Evolutionary conservation across 2,797 vertebrate genomes (phyloP).

Genomic region (Salmo trutta): DNA sequence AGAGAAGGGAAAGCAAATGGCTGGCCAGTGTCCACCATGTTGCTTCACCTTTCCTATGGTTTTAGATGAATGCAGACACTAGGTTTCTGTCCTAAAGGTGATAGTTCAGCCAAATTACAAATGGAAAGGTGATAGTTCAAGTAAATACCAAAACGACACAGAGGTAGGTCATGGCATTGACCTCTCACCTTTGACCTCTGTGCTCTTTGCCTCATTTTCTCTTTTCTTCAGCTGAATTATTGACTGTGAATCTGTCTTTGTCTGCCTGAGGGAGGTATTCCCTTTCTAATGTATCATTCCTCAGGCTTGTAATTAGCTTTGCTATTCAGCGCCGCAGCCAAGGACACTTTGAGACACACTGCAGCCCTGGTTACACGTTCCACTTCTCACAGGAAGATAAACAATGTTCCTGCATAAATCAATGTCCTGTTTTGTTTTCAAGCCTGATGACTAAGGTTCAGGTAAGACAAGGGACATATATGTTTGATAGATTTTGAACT

Average conservation of each 20-base stretch:
- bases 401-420: neutral
- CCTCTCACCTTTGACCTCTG: conserved; percentile 22
- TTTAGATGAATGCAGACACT: no score
- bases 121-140: neutral
- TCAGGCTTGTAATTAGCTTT: conserved; percentile 70
- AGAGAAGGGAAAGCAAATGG: no score
- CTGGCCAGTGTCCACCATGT: no score
- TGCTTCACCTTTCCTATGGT: no score
- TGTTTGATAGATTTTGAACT: neutral
- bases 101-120: neutral
- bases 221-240: conserved; percentile 56
- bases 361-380: neutral
- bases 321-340: conserved; percentile 54
- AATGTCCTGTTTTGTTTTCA: conserved; percentile 20
- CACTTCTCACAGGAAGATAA: conserved; percentile 5
- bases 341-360: conserved; percentile 43
- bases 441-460: neutral
- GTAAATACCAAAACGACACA: neutral
- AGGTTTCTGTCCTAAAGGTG: neutral
- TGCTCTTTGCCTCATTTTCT: conserved; percentile 36
- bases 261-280: conserved; percentile 69
- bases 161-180: neutral
- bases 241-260: conserved; percentile 51
- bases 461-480: neutral
- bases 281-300: conserved; percentile 72